Base-by-base conservation (phyloP, 1,140 invertebrate species). In the Phymastichus coffea region DNA sequence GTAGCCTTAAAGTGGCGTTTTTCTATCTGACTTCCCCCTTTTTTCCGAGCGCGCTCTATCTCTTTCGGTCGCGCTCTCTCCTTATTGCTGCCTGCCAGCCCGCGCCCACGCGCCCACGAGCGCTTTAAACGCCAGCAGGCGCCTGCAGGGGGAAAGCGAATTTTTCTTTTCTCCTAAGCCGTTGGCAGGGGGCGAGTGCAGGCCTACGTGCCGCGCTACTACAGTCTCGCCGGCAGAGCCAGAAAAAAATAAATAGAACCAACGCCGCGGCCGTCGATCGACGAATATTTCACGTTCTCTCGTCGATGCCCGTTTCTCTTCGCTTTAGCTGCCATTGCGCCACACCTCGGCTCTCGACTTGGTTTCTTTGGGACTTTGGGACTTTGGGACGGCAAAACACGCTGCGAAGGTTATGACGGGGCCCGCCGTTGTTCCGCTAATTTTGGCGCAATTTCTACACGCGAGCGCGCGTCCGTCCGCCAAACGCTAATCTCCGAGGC, bases 381-480 rank as follows among this genome's bases (percentile, higher is more conserved):
- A n/a, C n/a, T n/a, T n/a, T n/a, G n/a, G n/a, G n/a, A n/a, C n/a
- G n/a, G n/a, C n/a, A n/a, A n/a, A n/a, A n/a, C n/a, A n/a, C n/a
- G n/a, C n/a, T n/a, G n/a, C n/a, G n/a, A n/a, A n/a, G n/a, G n/a
- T n/a, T n/a, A n/a, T n/a, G n/a, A n/a, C 62, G 48, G 60, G 57
- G 63, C 59, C 57, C 58, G 51, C 41, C 26, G 55, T 67, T 62
- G 58, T 67, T 70, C 65, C 63, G 54, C 58, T 66, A 38, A 60
- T 67, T 65, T 64, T 66, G 61, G 59, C 60, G 61, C 57, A 68
- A 70, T 65, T 65, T 66, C 58, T 63, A 65, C 63, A 48, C 54
- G 56, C 57, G 57, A 59, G 58, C 55, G 49, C 49, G 51, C 53
- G 58, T 59, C 57, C 59, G 59, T 41, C 56, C 63, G 53, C 60